Conservation (phyloP, 1,140 invertebrate species). For the Chymomyza costata region DNA sequence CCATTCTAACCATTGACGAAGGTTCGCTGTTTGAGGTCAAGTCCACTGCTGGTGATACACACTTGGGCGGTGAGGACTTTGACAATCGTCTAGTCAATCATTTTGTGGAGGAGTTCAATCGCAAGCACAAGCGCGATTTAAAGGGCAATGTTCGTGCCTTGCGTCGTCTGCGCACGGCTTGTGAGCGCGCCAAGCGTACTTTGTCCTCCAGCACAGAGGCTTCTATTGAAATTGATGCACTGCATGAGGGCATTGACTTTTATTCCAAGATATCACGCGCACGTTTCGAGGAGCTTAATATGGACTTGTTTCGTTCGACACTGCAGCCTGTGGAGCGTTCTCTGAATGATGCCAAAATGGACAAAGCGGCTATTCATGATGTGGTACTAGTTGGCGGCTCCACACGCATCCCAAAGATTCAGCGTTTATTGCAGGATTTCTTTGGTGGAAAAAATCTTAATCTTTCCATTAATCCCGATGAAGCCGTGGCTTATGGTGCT, state of each 20-base stretch:
- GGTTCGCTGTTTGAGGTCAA: slow-evolving; percentile 88
- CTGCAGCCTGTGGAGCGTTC: slow-evolving; percentile 84
- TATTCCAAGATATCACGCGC: slow-evolving; percentile 90
- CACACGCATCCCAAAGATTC: slow-evolving; percentile 82
- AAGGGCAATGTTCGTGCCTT: slow-evolving; percentile 84
- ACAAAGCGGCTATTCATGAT: slow-evolving; percentile 82
- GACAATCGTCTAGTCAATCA: slow-evolving; percentile 90
- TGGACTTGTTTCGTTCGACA: slow-evolving; percentile 86
- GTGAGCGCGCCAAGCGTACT: slow-evolving; percentile 83
- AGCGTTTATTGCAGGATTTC: slow-evolving; percentile 81
- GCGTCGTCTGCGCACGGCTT: slow-evolving; percentile 84
- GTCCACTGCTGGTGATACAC: slow-evolving; percentile 86
- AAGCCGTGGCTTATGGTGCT: slow-evolving; percentile 84
- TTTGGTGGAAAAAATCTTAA: slow-evolving; percentile 81
- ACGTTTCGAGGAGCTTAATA: slow-evolving; percentile 90
- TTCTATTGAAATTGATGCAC: slow-evolving; percentile 84
- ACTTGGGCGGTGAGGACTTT: slow-evolving; percentile 86
- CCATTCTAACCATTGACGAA: slow-evolving; percentile 90
- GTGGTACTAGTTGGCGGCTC: slow-evolving; percentile 82
- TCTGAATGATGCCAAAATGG: slow-evolving; percentile 84
- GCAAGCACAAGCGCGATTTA: slow-evolving; percentile 89
- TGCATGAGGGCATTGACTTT: slow-evolving; percentile 89
- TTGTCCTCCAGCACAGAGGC: slow-evolving; percentile 82
- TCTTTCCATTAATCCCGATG: slow-evolving; percentile 87
- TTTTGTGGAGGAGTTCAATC: slow-evolving; percentile 86